Conservation (phyloP, 2,888 invertebrate species). For the Synergus umbraculus region DNA sequence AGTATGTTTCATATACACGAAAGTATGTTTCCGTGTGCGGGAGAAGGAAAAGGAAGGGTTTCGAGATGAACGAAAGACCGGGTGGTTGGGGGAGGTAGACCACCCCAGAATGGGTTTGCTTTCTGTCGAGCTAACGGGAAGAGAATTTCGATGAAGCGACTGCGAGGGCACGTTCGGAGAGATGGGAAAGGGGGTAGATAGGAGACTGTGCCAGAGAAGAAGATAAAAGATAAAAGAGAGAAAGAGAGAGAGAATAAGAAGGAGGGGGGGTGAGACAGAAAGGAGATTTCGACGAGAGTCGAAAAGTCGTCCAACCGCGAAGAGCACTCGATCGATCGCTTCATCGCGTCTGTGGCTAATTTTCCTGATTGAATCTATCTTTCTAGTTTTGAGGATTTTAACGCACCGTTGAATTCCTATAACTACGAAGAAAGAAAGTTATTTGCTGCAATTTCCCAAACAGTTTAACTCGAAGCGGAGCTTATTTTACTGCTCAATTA, state of each 20-base stretch:
- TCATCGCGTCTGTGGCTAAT: constrained; percentile 44
- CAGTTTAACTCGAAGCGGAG: neutral
- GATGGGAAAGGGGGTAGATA: constrained; percentile 52
- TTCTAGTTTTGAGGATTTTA: constrained; percentile 10
- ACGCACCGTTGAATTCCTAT: constrained; percentile 25
- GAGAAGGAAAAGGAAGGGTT: constrained; percentile 51
- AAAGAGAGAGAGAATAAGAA: too few species aligned
- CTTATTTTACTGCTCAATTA: neutral
- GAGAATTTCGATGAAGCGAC: constrained; percentile 72
- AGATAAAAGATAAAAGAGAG: constrained; percentile 14
- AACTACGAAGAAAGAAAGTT: neutral
- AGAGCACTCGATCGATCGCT: constrained; percentile 49
- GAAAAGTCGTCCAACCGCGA: constrained; percentile 53
- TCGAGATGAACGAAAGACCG: constrained; percentile 10
- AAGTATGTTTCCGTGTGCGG: constrained; percentile 47
- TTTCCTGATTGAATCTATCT: constrained; percentile 42
- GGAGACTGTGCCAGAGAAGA: constrained; percentile 47
- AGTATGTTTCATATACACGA: constrained; percentile 30
- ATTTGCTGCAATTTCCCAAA: constrained; percentile 8
- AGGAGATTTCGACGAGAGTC: constrained; percentile 51
- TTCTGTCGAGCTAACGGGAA: constrained; percentile 65
- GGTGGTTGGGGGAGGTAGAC: constrained; percentile 50
- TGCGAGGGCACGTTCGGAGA: constrained; percentile 51
- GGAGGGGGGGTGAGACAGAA: constrained; percentile 49
- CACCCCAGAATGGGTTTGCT: constrained; percentile 67